Percentiles rank a stretch among this genome's conserved stretches.
phyloP scores from a whole-genome alignment of 2,888 invertebrate genomes.

The Lampropteryx suffumata region DNA sequence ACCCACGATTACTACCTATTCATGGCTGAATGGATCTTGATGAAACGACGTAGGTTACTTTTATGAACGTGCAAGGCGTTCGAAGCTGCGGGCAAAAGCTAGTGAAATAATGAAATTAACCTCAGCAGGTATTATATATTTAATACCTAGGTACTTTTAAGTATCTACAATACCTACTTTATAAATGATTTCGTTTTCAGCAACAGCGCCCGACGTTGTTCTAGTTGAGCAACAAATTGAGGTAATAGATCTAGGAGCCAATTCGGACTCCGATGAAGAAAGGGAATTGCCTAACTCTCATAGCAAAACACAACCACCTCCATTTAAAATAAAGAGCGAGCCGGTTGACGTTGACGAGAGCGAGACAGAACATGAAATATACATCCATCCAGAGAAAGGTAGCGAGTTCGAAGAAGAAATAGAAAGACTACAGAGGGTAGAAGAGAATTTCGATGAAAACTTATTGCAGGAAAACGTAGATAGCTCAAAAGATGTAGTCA shows the following conservation, averaged over 20 bases:
- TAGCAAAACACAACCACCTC: conserved; percentile 1
- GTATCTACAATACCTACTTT: background rate
- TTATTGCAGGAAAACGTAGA: background rate
- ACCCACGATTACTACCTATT: no score
- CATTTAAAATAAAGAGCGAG: conserved; percentile 37
- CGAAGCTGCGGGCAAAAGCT: no score
- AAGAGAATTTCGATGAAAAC: conserved; percentile 16
- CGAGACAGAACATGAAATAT: conserved; percentile 17
- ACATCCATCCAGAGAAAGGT: conserved; percentile 13
- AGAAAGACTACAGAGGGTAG: conserved; percentile 23
- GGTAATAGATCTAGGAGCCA: conserved; percentile 55
- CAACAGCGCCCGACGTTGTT: conserved; percentile 51
- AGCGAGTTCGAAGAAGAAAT: conserved; percentile 26
- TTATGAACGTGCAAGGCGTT: no score
- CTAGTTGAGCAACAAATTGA: conserved; percentile 62
- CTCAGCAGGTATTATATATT: no score
- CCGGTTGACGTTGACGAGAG: conserved; percentile 30
- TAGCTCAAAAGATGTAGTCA: background rate
- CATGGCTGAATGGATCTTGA: no score
- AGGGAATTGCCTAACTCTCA: background rate
- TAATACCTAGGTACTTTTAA: no score
- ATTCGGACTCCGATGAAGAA: conserved; percentile 46
- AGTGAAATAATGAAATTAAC: no score
- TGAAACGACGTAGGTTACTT: no score
- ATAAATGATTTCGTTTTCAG: conserved; percentile 37